Evolutionary conservation across 2,113 vertebrate species (phyloP).

Genomic region (Amphiprion percula): DNA sequence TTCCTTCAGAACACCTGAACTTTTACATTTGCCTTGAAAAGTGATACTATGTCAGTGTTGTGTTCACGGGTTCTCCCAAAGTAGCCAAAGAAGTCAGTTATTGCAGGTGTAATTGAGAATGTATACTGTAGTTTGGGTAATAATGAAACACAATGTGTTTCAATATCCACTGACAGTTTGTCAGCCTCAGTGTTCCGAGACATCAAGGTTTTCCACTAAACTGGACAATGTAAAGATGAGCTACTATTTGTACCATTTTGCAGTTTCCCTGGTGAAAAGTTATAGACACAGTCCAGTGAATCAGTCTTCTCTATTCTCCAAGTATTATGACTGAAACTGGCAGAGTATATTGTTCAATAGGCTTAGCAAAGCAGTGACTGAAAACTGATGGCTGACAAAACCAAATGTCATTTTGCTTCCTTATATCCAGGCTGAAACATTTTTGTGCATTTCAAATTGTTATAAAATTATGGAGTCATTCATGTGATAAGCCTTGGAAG

Average conservation of each 20-base stretch:
- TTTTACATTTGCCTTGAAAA: background rate
- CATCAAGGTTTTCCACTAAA: background rate
- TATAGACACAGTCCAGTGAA: slow-evolving; percentile 32
- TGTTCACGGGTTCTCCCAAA: background rate
- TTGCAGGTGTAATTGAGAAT: background rate
- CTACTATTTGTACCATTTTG: background rate
- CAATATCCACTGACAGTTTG: background rate
- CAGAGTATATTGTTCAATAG: slow-evolving; percentile 30
- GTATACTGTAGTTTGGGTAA: background rate
- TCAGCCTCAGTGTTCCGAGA: background rate
- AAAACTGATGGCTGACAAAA: slow-evolving; percentile 22
- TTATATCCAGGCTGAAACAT: background rate
- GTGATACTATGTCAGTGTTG: background rate
- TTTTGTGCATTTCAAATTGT: background rate
- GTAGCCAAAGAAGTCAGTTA: background rate
- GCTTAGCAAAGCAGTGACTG: background rate
- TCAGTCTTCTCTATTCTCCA: background rate
- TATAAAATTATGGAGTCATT: no score
- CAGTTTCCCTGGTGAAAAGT: slow-evolving; percentile 18
- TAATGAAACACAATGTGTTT: background rate
- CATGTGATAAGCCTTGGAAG: no score
- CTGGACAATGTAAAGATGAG: background rate
- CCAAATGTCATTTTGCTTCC: slow-evolving; percentile 15
- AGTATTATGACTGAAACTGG: slow-evolving; percentile 46
- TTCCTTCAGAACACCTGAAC: background rate